Evolutionary conservation across 2,888 invertebrate species (phyloP), one percentile per base, ranked within the genome.

Genomic region (Leucophora obtusa): DNA sequence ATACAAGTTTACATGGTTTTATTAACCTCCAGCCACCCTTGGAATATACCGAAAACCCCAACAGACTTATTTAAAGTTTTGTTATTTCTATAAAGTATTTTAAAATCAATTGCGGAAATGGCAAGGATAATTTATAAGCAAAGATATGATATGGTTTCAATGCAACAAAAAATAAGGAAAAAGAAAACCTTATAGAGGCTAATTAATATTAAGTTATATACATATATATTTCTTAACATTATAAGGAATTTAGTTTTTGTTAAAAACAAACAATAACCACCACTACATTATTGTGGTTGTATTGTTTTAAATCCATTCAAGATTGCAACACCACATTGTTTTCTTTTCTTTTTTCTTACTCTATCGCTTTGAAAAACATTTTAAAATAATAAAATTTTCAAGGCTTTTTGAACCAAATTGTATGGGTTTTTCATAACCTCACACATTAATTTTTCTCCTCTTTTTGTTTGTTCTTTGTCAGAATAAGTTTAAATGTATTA

Each of bases 161-260:
- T 1, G 4, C 28, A 28, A 28, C 3, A 28, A 7, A 3, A 28
- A 50, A 47, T 4, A 14, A 14, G 6, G n/a, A 70, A 60, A 66
- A 62, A 69, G 4, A 21, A 21, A 28, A 4, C 28, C 28, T 28
- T 28, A 28, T 33, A 65, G 18, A 10, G 56, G 76, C 81, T 82
- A 82, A 83, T 83, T 82, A 82, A 83, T 81, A 77, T 14, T 53
- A 77, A 82, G 78, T 79, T 65, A 79, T 77, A 76, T 74, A 68
- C 73, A 74, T 47, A 79, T 77, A 76, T 74, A 68, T 76, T 71
- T 47, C 43, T 21, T 17, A 50, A 54, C 54, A 60, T 56, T 62
- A 60, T 62, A 59, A 60, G 50, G 11, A 6, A 53, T 33, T 47
- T 51, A 2, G 28, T 38, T 14, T 5, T 15, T 4, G 11, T 17